Base-by-base conservation (phyloP, 2,888 invertebrate species). In the Phoenoteleia sp. region DNA sequence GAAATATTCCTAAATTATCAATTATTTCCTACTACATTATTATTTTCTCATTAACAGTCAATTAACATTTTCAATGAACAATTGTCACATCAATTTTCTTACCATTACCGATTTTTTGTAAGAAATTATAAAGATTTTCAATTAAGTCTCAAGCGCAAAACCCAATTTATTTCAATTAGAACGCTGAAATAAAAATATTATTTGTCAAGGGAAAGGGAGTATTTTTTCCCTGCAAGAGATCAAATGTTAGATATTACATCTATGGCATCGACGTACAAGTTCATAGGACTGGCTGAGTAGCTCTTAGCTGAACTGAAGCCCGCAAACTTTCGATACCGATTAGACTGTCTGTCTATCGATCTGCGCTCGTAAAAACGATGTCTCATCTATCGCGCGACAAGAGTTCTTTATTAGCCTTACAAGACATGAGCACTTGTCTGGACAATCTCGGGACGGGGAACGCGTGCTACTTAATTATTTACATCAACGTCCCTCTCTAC, bases 241-340 rank as follows among this genome's bases (percentile, higher is more conserved):
- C 49, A 64, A 74, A 45, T 71, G 74, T 71, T 84, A 67, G 81
- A 77, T 84, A 71, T 76, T 76, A 76, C 76, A 71, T 84, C 58
- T 71, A 66, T 29, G 36, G 33, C 3, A 66, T 71, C 42, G 52
- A 52, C 72, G 27, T 72, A 66, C 62, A 75, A 80, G 76, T 80
- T 84, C 76, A 71, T 66, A 69, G 36, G 71, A 49, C 64, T 80
- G 69, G 69, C 69, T 64, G 76, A 66, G 72, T 66, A 71, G 71
- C 75, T 84, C 69, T 80, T 75, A 84, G 79, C 36, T 69, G 72
- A 79, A 79, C 75, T 58, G 84, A 85, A 85, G 81, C 84, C 84
- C 67, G 64, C 69, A 85, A 85, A 85, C 84, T 85, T 85, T 81
- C 81, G 77, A 85, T 85, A 85, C 81, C 81, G 81, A 81, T 81